phyloP scores from a whole-genome alignment of 2,888 invertebrate genomes.

The Limnephilus lunatus region DNA sequence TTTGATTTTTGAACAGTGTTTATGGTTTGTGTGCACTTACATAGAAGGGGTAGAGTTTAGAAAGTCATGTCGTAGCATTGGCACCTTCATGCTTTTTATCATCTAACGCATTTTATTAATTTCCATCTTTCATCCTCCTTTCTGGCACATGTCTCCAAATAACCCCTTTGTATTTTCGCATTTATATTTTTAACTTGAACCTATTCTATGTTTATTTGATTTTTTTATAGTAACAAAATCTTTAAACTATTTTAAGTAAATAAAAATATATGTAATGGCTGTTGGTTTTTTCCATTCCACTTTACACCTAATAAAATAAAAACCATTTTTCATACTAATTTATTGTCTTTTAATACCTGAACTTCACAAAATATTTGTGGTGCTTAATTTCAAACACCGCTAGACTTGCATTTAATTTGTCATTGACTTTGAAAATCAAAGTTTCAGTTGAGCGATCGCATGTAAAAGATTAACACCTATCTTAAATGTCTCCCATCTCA shows the following conservation, averaged over 20 bases:
- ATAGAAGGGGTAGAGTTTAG: background rate
- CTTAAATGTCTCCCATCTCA: background rate
- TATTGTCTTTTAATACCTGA: background rate
- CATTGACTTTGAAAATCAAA: background rate
- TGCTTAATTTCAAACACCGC: background rate
- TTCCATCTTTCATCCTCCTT: background rate
- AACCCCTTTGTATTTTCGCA: slow-evolving; percentile 4
- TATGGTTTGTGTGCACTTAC: background rate
- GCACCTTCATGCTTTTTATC: background rate
- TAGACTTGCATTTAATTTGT: background rate
- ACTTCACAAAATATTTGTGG: background rate
- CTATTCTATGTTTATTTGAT: background rate
- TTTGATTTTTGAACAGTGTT: background rate
- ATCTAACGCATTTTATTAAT: background rate
- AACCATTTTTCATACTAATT: background rate
- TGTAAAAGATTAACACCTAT: background rate
- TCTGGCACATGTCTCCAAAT: background rate
- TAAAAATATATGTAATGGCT: background rate
- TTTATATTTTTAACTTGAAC: slow-evolving; percentile 22
- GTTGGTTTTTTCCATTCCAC: background rate
- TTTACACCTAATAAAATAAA: background rate
- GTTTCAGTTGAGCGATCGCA: background rate
- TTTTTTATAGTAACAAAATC: background rate
- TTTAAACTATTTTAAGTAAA: background rate
- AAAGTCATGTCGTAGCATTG: background rate